Base-by-base conservation (phyloP, 2,797 vertebrate species). In the Poecilia velifera region DNA sequence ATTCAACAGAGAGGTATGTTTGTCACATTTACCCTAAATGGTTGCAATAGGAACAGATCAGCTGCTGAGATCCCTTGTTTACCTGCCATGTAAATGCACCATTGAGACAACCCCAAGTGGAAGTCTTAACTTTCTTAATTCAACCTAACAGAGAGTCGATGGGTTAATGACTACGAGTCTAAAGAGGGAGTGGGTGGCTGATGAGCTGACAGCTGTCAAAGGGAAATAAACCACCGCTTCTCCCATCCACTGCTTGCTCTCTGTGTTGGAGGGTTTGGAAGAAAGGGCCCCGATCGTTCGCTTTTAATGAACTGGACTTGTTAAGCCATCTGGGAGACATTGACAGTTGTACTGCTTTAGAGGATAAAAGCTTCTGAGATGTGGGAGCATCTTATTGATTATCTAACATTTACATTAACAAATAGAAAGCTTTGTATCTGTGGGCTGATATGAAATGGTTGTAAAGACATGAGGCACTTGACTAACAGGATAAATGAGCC, bases 161-260 rank as follows among this genome's bases (percentile, higher is more conserved):
- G 82, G 83, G 82, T 84, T 83, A 80, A 89, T 78, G 82, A 82
- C 59, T 84, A 66, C 75, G 76, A 82, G 82, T 71, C 77, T 74
- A 74, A 82, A 75, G 89, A 87, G 79, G 39, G 80, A 84, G 70
- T 34, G 84, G 39, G 47, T 3, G 53, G 80, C 86, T 86, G 89
- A 92, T 80, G 92, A 92, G 91, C 88, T 79, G 91, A 94, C 94
- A 94, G 94, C 94, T 93, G 93, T 94, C 83, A 81, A 82, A 89
- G 87, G 87, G 87, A 90, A 86, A 92, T 91, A 94, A 94, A 88
- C 88, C 90, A 47, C 73, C 2, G 84, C 85, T 94, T 86, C 94
- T 94, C 89, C 86, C 79, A 22, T 84, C 78, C 80, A 51, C 45
- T 80, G 77, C 85, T 87, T 78, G 84, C 82, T 80, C 85, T 81